Base-by-base conservation (phyloP, 2,888 invertebrate genomes). In the Notodonta ziczac region DNA sequence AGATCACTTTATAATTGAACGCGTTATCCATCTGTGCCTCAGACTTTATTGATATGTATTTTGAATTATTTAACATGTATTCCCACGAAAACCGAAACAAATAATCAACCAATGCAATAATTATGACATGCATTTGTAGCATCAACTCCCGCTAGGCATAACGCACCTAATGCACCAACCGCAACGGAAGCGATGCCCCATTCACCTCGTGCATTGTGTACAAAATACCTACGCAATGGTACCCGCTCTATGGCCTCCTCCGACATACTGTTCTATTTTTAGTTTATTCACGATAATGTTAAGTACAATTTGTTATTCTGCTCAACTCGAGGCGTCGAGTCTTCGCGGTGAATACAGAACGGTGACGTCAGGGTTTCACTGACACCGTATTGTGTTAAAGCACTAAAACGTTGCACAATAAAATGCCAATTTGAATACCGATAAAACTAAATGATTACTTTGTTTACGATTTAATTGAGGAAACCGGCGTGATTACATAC, bases 101-200 rank as follows among this genome's bases (percentile, higher is more conserved):
- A 42, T 42, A 10, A 42, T 44, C 12, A 44, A 12, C 13, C 4
- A 44, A 13, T 12, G 44, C 44, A 44, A 44, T 46, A n/a, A n/a
- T n/a, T n/a, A 13, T 16, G n/a, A 51, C 24, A 24, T 51, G 14
- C 51, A 16, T 51, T 9, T 9, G 24, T 24, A 51, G 16, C 48
- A n/a, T 48, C 51, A 32, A 42, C 40, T 59, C 40, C 46, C 46
- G 13, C 50, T 9, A 6, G 39, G 67, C 65, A 63, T 46, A 56
- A 56, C 58, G 13, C 55, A 56, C 44, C 56, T 62, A 60, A 50
- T 61, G 61, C 59, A 24, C 24, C 24, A 7, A 46, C 60, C 70
- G 83, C 82, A 85, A 72, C 89, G 90, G 90, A 89, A 89, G 83
- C 81, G 83, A 83, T 85, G 89, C 75, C 85, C 86, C 80, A 87